Conservation (phyloP, 2,888 invertebrate genomes). For the Stenodema calcarata region DNA sequence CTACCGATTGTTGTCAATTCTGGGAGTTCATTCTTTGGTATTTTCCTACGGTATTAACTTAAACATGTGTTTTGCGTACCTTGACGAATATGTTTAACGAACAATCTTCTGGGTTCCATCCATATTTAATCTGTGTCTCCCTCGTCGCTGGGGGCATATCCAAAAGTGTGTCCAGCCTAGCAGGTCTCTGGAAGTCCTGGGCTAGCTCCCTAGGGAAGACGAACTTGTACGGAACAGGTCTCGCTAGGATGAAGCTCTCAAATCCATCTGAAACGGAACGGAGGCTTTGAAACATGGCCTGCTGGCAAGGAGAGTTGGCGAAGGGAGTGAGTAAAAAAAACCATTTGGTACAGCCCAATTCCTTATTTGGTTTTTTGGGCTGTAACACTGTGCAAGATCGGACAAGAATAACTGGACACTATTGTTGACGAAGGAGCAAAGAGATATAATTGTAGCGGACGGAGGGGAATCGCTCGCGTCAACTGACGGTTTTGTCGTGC, state of each 20-base stretch:
- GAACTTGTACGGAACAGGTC: conserved; percentile 84
- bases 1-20: too few species aligned
- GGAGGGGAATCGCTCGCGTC: not conserved
- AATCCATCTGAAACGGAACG: conserved; percentile 67
- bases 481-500: not conserved
- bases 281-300: conserved; percentile 40
- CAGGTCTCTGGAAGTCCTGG: conserved; percentile 88
- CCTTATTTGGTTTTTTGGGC: too few species aligned
- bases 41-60: too few species aligned
- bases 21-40: not conserved
- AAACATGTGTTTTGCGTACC: conserved; percentile 61
- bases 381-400: too few species aligned
- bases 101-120: conserved; percentile 96
- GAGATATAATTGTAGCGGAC: not conserved
- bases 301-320: not conserved
- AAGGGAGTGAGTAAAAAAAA: not conserved
- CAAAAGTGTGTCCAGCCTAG: conserved; percentile 91
- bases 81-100: conserved; percentile 99
- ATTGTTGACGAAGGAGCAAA: not conserved
- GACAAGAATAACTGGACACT: too few species aligned
- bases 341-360: too few species aligned
- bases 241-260: conserved; percentile 88
- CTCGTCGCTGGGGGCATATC: conserved; percentile 94
- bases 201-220: conserved; percentile 88
- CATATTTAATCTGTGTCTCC: conserved; percentile 90